Percentiles rank a stretch among this genome's conserved stretches.
Evolutionary conservation across 2,113 vertebrate genomes (phyloP).

Genomic region (Boleophthalmus pectinirostris): DNA sequence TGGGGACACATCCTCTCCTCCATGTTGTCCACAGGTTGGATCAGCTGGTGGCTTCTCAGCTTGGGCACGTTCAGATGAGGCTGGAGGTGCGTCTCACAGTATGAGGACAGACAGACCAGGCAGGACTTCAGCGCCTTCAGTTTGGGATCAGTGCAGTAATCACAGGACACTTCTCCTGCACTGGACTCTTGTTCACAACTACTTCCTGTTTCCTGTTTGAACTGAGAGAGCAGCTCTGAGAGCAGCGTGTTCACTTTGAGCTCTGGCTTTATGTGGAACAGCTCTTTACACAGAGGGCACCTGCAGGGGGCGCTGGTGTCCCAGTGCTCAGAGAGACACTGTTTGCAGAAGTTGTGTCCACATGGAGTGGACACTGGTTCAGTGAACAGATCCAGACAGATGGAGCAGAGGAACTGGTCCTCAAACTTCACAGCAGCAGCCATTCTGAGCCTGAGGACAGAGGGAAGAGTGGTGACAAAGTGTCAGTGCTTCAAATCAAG

Average conservation of each 20-base stretch:
- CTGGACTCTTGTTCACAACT: not conserved
- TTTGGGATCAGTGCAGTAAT: not conserved
- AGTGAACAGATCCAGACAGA: not conserved
- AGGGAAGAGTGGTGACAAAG: no score
- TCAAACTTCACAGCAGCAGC: conserved; percentile 8
- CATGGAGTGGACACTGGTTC: conserved; percentile 2
- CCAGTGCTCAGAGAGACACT: conserved; percentile 17
- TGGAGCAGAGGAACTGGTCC: conserved; percentile 7
- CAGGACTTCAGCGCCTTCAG: conserved; percentile 6
- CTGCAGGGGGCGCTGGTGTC: conserved; percentile 1
- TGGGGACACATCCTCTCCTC: conserved; percentile 15
- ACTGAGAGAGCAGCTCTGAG: conserved; percentile 24
- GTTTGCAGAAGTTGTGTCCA: conserved; percentile 4
- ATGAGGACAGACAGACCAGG: conserved; percentile 5
- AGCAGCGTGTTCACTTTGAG: conserved; percentile 22
- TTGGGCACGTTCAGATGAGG: conserved; percentile 1
- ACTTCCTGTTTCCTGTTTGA: conserved; percentile 7
- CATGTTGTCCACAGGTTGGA: conserved; percentile 9
- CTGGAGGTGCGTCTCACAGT: conserved; percentile 3
- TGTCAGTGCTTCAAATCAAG: not conserved
- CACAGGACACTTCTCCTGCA: conserved; percentile 2
- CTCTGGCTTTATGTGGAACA: not conserved
- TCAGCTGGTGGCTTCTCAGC: not conserved
- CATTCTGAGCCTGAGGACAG: conserved; percentile 3
- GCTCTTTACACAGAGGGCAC: conserved; percentile 26